Conservation (phyloP, 1,140 invertebrate genomes). For the Colletes latitarsis region DNA sequence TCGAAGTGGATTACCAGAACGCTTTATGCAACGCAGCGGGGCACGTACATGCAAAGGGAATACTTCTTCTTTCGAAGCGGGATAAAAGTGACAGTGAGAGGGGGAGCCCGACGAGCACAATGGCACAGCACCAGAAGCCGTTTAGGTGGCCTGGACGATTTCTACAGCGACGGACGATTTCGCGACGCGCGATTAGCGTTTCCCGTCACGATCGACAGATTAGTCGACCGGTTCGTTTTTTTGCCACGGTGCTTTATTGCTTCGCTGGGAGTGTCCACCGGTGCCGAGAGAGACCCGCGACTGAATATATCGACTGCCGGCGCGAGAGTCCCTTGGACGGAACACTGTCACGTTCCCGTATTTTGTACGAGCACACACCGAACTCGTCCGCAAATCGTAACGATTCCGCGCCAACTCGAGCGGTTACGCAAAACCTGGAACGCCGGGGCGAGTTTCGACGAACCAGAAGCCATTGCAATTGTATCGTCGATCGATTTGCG, state of each 20-base stretch:
- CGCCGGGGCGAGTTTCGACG: conserved; percentile 38
- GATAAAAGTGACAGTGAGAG: neutral
- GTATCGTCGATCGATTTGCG: conserved; percentile 43
- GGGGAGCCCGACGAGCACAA: neutral
- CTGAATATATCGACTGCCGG: conserved; percentile 16
- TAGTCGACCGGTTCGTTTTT: conserved; percentile 45
- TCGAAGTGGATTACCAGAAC: conserved; percentile 39
- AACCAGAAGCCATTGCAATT: conserved; percentile 26
- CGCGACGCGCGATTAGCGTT: conserved; percentile 39
- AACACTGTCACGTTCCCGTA: conserved; percentile 39
- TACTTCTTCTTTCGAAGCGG: conserved; percentile 6
- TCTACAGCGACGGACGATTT: conserved; percentile 31
- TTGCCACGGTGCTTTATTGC: conserved; percentile 7
- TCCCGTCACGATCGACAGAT: conserved; percentile 54
- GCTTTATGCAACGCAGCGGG: conserved; percentile 34
- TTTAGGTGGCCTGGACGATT: conserved; percentile 26
- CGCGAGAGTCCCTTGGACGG: conserved; percentile 6
- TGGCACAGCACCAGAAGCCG: conserved; percentile 34
- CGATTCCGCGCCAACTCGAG: conserved; percentile 35
- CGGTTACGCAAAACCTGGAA: conserved; percentile 49
- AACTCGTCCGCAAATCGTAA: conserved; percentile 38
- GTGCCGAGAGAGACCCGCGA: neutral
- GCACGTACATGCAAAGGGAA: conserved; percentile 12
- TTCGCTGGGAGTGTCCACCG: conserved; percentile 27
- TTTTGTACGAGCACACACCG: conserved; percentile 28